A percentile compares a stretch with the other conserved stretches of the same genome.
Evolutionary conservation across 2,113 vertebrate genomes (phyloP).

Genomic region (Recurvirostra avosetta): DNA sequence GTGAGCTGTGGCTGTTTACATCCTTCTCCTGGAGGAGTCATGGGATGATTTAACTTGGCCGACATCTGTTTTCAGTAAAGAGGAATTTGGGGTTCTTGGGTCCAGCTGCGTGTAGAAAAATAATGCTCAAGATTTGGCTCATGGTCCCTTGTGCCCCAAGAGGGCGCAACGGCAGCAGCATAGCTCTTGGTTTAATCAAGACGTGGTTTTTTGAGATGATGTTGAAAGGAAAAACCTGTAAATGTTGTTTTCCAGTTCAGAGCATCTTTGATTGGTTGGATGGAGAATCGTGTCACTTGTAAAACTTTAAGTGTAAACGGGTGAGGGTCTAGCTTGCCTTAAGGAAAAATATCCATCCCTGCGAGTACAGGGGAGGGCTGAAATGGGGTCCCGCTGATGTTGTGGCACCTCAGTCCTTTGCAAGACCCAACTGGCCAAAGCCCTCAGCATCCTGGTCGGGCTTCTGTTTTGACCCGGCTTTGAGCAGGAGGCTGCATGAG

Average conservation of each 20-base stretch:
- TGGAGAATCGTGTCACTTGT: fast-evolving
- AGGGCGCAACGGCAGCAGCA: not conserved
- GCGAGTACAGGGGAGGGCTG: not conserved
- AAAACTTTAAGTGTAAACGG: not conserved
- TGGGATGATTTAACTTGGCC: not conserved
- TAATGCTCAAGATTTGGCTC: not conserved
- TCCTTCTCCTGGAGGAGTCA: not conserved
- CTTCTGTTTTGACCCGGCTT: not conserved
- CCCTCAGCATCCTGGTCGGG: not conserved
- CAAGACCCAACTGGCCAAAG: not conserved
- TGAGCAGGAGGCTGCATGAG: not conserved
- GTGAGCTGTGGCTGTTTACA: conserved; percentile 25
- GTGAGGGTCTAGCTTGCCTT: not conserved
- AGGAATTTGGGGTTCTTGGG: not conserved
- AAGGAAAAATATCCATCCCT: not conserved
- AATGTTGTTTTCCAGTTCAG: not conserved
- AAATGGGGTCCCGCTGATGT: not conserved
- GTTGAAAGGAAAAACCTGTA: not conserved
- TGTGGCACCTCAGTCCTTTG: not conserved
- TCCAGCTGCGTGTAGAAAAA: conserved; percentile 3
- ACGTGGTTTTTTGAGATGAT: not conserved
- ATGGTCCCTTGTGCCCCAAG: not conserved
- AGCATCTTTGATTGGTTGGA: not conserved
- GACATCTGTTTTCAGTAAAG: conserved; percentile 18
- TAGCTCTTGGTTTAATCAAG: not conserved